phyloP scores from a whole-genome alignment of 2,797 vertebrate genomes.

The Macroramphosus scolopax region DNA sequence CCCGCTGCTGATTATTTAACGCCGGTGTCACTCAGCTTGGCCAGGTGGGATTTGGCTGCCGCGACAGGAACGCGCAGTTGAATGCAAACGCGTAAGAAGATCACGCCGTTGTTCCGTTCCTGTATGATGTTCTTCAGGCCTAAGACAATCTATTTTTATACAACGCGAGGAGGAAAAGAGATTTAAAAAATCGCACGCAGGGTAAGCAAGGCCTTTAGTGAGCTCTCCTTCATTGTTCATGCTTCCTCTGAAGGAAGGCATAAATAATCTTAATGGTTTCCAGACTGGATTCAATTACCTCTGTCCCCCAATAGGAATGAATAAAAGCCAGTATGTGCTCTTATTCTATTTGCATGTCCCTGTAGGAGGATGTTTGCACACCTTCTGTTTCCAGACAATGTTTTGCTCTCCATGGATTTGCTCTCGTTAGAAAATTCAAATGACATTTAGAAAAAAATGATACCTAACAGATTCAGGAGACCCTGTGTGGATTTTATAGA shows the following conservation, averaged over 20 bases:
- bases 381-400: slow-evolving; percentile 45
- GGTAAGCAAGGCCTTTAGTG: slow-evolving; percentile 23
- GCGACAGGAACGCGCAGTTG: slow-evolving; percentile 18
- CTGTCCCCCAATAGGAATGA: slow-evolving; percentile 61
- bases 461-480: slow-evolving; percentile 46
- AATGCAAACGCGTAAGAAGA: slow-evolving; percentile 30
- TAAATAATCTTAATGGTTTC: slow-evolving; percentile 71
- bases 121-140: slow-evolving; percentile 23
- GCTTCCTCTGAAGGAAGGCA: slow-evolving; percentile 46
- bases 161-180: slow-evolving; percentile 33
- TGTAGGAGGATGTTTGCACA: slow-evolving; percentile 48
- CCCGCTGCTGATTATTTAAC: slow-evolving; percentile 19
- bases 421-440: slow-evolving; percentile 60
- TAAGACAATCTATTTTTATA: slow-evolving; percentile 49
- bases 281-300: slow-evolving; percentile 69
- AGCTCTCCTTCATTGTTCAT: slow-evolving; percentile 26
- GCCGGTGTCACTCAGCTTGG: slow-evolving; percentile 22
- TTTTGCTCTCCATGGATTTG: slow-evolving; percentile 43
- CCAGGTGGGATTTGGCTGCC: slow-evolving; percentile 35
- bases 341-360: slow-evolving; percentile 66
- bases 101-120: slow-evolving; percentile 13
- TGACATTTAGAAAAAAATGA: slow-evolving; percentile 65
- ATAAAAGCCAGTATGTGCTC: slow-evolving; percentile 58
- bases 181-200: slow-evolving; percentile 37
- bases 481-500: slow-evolving; percentile 55